Base-by-base conservation (phyloP, 1,140 invertebrate genomes). In the Aphaenogaster ashmeadi region DNA sequence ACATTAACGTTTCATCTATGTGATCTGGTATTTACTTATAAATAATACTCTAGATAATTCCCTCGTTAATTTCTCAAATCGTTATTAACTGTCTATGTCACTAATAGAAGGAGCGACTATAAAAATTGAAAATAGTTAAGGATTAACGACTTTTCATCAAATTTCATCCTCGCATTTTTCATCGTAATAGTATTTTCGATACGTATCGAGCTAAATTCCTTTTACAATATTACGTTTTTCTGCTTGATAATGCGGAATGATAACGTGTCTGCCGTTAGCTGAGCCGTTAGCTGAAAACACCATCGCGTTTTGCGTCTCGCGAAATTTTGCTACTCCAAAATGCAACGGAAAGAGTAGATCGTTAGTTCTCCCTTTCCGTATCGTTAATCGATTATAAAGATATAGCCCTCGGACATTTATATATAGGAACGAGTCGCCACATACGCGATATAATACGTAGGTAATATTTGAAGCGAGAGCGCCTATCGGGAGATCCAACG, bases 391-490 rank as follows among this genome's bases (percentile, higher is more conserved):
- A 50, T 60, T 50, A n/a, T 18, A 64, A 44, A 80, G 66, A 83
- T 66, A 79, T 80, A 54, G 33, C 62, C 15, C 47, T 60, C 38
- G 52, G 21, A 56, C 71, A 58, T 69, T 72, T 79, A 79, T 74
- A 84, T 60, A 72, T 93, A 92, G 93, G 93, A 93, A 93, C 91
- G 89, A 92, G 87, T 88, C 84, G 89, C 75, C 88, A 71, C 38
- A 86, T 84, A 62, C 81, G 86, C 71, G 78, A 86, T 88, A 79
- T 27, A 78, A 87, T 64, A 87, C 64, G 60, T 44, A 81, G 41
- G 18, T 69, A 56, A 87, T 85, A 84, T 80, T 72, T 92, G 88
- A 92, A 88, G 69, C 80, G 80, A 86, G 83, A 90, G 62, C 52
- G n/a, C 47, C 62, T 58, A 54, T 38, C 11, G 72, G 58, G 15